Evolutionary conservation across 2,888 invertebrate species (phyloP), one percentile per base, ranked within the genome.

Genomic region (Conus canariensis): DNA sequence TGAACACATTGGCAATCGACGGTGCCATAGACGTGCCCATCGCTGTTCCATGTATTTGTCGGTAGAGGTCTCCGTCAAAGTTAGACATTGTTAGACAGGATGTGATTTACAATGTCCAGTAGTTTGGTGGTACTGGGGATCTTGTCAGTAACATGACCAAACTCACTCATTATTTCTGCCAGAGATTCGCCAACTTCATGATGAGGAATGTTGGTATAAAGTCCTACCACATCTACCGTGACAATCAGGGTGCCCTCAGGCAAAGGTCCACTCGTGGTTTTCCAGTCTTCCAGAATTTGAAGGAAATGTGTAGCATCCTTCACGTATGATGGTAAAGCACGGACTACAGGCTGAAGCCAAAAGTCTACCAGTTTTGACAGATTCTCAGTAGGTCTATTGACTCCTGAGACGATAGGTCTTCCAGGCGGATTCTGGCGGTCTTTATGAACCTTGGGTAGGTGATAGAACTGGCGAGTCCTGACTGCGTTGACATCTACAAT

Each of bases 1-100:
- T 58, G 83, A 83, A 83, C 19, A 83, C 8, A 56, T 56, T 56
- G 58, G 83, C 16, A 22, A 22, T 58, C 7, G 1, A 5, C 19
- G 56, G 82, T 19, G 82, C 82, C 82, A 83, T 83, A 8, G 82
- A 56, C 5, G 82, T 83, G 6, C 56, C 82, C 82, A 83, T 83
- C 12, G 83, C 83, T 16, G 83, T 83, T 6, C 83, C 83, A 0
- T 22, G 19, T 14, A 58, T 58, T 19, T 83, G 83, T 9, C 56
- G 25, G 30, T 45, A 80, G 8, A 45, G 12, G 5, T 30, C 7
- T 10, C 14, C 80, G 12, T 80, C 30, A 45, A 80, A 80, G 30
- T 12, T 25, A 80, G 12, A 80, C 25, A 45, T 80, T 80, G 45
- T 45, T 80, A 12, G 1, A 12, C 19, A 45, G 45, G 14, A 80